Conservation (phyloP, 2,888 invertebrate genomes). For the Patella depressa region DNA sequence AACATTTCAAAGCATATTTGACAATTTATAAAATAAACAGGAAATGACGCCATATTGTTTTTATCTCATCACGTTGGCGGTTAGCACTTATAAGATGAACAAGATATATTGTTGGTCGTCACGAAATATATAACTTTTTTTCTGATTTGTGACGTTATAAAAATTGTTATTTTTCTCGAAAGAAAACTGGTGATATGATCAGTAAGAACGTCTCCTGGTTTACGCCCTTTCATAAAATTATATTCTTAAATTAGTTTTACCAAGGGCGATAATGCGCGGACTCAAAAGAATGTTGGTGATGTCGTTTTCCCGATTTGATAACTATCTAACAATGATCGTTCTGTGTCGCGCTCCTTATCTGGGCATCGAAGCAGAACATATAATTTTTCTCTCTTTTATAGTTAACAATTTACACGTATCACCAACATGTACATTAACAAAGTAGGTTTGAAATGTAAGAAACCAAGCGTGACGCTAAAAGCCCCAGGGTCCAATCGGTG, state of each 20-base stretch:
- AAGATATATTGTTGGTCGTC: too few relatives aligned
- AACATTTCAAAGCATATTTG: too few relatives aligned
- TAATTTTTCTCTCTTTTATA: neutral
- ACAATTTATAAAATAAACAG: too few relatives aligned
- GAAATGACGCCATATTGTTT: too few relatives aligned
- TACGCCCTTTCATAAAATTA: slow-evolving; percentile 1
- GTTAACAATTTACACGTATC: neutral
- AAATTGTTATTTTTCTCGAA: too few relatives aligned
- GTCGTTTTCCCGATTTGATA: slow-evolving; percentile 2
- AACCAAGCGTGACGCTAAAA: neutral
- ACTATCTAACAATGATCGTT: neutral
- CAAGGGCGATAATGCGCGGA: neutral
- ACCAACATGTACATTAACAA: slow-evolving; percentile 5
- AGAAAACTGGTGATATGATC: neutral
- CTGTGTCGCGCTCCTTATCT: neutral
- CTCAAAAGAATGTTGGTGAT: slow-evolving; percentile 1
- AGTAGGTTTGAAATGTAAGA: neutral
- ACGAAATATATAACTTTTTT: too few relatives aligned
- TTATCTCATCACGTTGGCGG: too few relatives aligned
- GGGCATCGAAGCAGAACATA: neutral
- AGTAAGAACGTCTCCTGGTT: neutral
- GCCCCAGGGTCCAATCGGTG: too few relatives aligned
- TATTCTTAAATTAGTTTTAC: slow-evolving; percentile 4
- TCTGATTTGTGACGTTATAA: too few relatives aligned
- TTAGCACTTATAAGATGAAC: too few relatives aligned